Base-by-base conservation (phyloP, 30 jellyfish, hydroid and myxozoan species). In the Catostylus mosaicus region DNA sequence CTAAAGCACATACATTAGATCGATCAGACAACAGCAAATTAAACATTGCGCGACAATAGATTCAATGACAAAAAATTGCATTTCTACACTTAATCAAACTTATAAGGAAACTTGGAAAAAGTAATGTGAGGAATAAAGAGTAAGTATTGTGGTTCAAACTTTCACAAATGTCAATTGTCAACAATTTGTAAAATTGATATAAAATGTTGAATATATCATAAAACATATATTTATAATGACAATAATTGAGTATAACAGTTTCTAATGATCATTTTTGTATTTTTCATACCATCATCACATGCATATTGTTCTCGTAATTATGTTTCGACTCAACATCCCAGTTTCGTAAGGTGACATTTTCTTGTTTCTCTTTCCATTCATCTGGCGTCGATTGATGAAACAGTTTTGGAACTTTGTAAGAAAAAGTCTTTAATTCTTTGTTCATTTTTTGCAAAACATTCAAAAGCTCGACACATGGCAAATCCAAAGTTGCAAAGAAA, bases 261-360 rank as follows among this genome's bases (percentile, higher is more conserved):
- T n/a, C n/a, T n/a, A n/a, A 46, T 20, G 20, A 46, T 46, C 19
- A n/a, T n/a, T n/a, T n/a, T n/a, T n/a, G n/a, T n/a, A n/a, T n/a
- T n/a, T n/a, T n/a, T 0, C 57, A 24, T 78, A 91, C 98, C 96
- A 50, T 88, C 33, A 45, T 60, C 20, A 48, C 26, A 54, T 82
- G 78, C 88, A 71, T 60, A 69, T 91, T 91, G 67, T 86, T 85
- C 18, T 75, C 89, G 63, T 91, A 91, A 30, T 80, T 82, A 75
- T 91, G 98, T 47, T 67, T 81, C 5, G 98, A 91, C 43, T 91
- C 98, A 32, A 86, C 90, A 36, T 91, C 96, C 98, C 98, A 91
- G 0, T 78, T 77, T 54, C 96, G 78, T 31, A 91, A 67, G 14
- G 76, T 84, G 24, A 87, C 91, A 67, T 85, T 78, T 50, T 90